Percentiles rank a stretch among this genome's conserved stretches.
Conservation (phyloP, 2,888 invertebrate genomes). For the Sesia apiformis region DNA sequence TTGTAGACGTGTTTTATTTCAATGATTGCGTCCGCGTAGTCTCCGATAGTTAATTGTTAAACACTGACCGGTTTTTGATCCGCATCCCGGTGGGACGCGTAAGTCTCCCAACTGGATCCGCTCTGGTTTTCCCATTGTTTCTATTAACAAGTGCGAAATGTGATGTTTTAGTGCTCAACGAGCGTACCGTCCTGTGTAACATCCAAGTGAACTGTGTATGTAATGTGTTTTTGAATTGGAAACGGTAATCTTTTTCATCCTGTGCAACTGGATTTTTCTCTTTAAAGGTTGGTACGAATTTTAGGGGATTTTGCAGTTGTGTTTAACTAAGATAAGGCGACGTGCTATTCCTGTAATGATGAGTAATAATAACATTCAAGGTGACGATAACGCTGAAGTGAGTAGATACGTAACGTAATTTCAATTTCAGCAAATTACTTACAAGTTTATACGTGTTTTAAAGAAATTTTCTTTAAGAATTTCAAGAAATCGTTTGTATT, state of each 20-base stretch:
- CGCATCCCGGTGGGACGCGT: slow-evolving; percentile 27
- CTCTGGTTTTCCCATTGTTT: slow-evolving; percentile 44
- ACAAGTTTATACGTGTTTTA: no score
- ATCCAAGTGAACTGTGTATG: slow-evolving; percentile 65
- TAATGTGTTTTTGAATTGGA: slow-evolving; percentile 61
- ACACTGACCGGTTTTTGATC: slow-evolving; percentile 38
- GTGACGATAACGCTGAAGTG: slow-evolving; percentile 10
- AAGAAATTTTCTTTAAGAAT: no score
- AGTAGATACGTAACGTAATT: neutral
- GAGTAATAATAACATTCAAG: slow-evolving; percentile 17
- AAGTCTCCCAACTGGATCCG: slow-evolving; percentile 38
- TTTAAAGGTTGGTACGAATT: slow-evolving; percentile 27
- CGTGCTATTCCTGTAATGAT: slow-evolving; percentile 4
- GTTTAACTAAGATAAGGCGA: neutral
- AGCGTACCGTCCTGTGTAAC: slow-evolving; percentile 62
- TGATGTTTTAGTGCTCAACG: slow-evolving; percentile 64
- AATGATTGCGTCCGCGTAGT: slow-evolving; percentile 34
- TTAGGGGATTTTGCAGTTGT: slow-evolving; percentile 11
- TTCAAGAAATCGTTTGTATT: no score
- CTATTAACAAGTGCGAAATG: slow-evolving; percentile 64
- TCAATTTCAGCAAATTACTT: no score
- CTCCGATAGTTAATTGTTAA: slow-evolving; percentile 38
- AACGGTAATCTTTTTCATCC: slow-evolving; percentile 37
- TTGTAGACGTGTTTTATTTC: slow-evolving; percentile 16
- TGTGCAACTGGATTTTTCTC: slow-evolving; percentile 29